Conservation (phyloP, 2,113 vertebrate species). For the Cebus imitator region DNA sequence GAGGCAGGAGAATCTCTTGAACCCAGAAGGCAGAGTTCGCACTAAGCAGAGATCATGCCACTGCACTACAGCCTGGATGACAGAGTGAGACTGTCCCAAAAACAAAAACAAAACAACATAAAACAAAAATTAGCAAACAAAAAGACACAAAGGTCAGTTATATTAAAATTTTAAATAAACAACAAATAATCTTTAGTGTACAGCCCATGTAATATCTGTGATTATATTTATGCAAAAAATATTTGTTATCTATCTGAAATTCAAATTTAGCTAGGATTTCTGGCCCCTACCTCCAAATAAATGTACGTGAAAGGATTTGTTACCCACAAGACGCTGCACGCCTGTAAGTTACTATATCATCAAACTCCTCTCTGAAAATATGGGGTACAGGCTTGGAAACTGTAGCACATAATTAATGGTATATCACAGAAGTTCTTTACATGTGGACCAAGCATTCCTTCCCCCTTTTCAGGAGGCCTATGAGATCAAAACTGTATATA, state of each 20-base stretch:
- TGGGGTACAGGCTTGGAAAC: neutral
- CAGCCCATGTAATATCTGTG: neutral
- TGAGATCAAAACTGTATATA: too few relatives aligned
- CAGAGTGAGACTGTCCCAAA: too few relatives aligned
- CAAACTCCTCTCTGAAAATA: neutral
- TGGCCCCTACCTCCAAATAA: neutral
- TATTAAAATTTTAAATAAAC: neutral
- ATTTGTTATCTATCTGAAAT: neutral
- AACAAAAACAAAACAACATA: too few relatives aligned
- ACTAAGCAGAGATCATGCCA: too few relatives aligned
- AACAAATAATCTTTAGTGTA: neutral
- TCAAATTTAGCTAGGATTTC: neutral
- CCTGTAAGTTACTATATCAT: neutral
- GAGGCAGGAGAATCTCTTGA: too few relatives aligned
- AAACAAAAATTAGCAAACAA: conserved; percentile 11
- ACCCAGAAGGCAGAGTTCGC: too few relatives aligned
- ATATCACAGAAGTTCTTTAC: neutral
- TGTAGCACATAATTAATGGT: accelerated
- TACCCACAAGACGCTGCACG: neutral
- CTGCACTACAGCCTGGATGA: too few relatives aligned
- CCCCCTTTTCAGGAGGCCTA: neutral
- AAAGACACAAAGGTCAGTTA: neutral
- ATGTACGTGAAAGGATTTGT: neutral
- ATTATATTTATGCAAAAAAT: neutral
- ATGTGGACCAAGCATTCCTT: too few relatives aligned